Evolutionary conservation across 2,113 vertebrate species (phyloP), one percentile per base, ranked within the genome.

Genomic region (Xenopus borealis): DNA sequence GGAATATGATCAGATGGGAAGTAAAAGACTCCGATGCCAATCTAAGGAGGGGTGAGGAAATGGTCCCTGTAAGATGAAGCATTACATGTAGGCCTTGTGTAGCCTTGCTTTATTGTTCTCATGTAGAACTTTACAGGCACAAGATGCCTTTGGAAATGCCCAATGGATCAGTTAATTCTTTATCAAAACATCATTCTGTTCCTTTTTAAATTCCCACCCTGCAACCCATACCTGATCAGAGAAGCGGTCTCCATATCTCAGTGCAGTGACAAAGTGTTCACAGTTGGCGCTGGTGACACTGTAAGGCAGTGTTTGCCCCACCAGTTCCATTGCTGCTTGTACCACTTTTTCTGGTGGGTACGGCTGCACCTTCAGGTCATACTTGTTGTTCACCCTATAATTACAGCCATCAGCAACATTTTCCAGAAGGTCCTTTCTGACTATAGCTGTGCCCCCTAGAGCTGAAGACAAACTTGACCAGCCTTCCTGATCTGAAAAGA

Each of bases 251-350:
- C 73, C 73, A 27, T 94, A 95, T 75, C 92, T 88, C 66, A 95
- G 78, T 3, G 87, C 78, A 0, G 82, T 93, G 30, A 73, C 93
- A 80, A 95, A 94, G 81, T 93, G 88, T 71, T 94, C 93, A 46
- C 92, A 94, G 83, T 93, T 95, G 0, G 55, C 8, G 0, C 52
- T 78, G 44, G 86, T 11, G 46, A 91, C 1, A 11, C 79, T 80
- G 70, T 92, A 94, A 0, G 80, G 50, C 72, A 85, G 33, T 67
- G 79, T 81, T 6, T n/a, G 0, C 1, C 82, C 90, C 68, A 93
- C 76, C 73, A 50, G 10, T 0, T 8, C 6, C 12, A 80, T 2
- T 0, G 91, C 91, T 10, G 86, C 80, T 10, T 0, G 55, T 55
- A 90, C 66, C 44, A 94, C 92, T n/a, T 71, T 12, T 0, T 1